These are phyloP conservation scores for Hipposideros larvatus DNA, from an alignment of 2,797 vertebrate species.

Conservation along the genomic window DNA sequence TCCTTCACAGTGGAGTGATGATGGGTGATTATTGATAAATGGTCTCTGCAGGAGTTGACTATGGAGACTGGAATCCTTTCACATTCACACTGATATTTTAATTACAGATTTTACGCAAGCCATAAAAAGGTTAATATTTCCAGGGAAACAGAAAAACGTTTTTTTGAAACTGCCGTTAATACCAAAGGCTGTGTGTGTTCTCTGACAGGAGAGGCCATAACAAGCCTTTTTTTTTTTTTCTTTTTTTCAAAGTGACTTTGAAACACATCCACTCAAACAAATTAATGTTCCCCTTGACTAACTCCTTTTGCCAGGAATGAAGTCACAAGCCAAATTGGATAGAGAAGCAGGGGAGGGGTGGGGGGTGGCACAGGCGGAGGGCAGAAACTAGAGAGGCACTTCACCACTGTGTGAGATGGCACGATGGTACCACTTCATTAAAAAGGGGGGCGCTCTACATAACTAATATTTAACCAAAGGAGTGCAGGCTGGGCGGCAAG, in stretches of 20 bases:
- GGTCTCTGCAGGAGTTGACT: background rate
- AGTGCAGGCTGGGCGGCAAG: accelerated
- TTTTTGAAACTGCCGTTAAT: background rate
- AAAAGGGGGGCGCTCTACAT: background rate
- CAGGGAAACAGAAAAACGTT: background rate
- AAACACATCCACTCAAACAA: constrained; percentile 9
- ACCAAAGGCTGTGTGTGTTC: background rate
- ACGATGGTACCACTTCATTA: background rate
- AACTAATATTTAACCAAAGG: background rate
- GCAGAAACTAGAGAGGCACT: background rate
- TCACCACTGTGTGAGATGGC: background rate
- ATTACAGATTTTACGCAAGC: background rate
- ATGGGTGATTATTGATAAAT: background rate
- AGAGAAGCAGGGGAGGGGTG: background rate
- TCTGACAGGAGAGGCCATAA: background rate
- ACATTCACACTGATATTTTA: background rate
- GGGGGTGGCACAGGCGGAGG: accelerated
- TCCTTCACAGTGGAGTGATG: background rate
- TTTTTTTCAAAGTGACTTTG: constrained; percentile 2
- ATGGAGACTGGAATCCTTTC: background rate
- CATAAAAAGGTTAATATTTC: background rate
- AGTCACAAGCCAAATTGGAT: background rate
- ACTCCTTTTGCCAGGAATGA: background rate
- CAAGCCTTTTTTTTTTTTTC: background rate
- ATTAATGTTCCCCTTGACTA: background rate